Conservation (phyloP, 2,113 vertebrate species). For the Nettapus auritus region DNA sequence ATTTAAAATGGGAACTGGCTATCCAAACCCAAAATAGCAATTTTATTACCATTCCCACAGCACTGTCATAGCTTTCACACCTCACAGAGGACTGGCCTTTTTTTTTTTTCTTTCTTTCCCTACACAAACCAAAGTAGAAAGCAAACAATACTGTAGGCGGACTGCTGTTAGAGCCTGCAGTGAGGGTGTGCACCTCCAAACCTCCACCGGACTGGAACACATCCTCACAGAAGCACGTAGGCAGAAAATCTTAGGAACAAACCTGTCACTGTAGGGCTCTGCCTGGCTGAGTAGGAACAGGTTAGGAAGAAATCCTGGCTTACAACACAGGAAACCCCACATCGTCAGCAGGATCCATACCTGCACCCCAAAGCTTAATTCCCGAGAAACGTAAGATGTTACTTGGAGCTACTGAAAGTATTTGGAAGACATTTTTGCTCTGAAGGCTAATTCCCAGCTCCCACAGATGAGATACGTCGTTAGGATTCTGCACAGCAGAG, state of each 20-base stretch:
- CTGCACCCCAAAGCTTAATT: not conserved
- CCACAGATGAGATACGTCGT: not conserved
- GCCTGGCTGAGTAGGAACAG: not conserved
- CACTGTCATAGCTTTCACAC: not conserved
- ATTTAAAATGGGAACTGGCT: not conserved
- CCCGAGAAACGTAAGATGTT: not conserved
- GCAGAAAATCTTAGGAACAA: not conserved
- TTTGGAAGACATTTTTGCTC: not conserved
- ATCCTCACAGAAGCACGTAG: not conserved
- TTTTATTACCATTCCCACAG: not conserved
- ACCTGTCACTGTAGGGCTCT: not conserved
- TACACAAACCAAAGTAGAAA: not conserved
- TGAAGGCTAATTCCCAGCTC: not conserved
- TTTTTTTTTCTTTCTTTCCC: not conserved
- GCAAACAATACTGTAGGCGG: not conserved
- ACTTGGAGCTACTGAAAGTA: not conserved
- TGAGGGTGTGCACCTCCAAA: not conserved
- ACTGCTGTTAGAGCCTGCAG: not conserved
- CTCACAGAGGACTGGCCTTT: not conserved
- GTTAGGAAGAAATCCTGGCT: not conserved
- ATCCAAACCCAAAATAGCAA: not conserved
- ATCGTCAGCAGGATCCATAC: not conserved
- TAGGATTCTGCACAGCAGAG: not conserved
- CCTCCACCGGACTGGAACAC: not conserved
- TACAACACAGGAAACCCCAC: not conserved